These are phyloP conservation scores for Crepidodera aurea DNA, from an alignment of 2,888 invertebrate genomes.

Conservation along the genomic window DNA sequence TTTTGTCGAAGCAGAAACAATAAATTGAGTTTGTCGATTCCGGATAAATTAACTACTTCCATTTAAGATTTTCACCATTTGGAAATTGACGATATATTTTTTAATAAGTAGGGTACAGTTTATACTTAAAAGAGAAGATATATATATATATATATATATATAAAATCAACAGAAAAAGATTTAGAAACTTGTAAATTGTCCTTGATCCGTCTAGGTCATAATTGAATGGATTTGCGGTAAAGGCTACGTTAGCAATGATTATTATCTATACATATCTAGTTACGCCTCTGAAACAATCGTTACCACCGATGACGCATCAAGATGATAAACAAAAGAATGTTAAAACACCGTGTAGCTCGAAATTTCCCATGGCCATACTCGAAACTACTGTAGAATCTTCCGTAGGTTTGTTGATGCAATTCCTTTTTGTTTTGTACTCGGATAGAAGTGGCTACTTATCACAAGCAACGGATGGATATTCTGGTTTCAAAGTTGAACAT, in stretches of 20 bases:
- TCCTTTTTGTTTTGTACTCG: constrained; percentile 33
- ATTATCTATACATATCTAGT: constrained; percentile 23
- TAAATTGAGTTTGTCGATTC: no score
- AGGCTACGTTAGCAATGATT: constrained; percentile 3
- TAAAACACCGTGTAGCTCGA: constrained; percentile 52
- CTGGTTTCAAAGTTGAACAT: background rate
- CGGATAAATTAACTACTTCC: no score
- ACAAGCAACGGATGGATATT: background rate
- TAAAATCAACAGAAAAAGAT: no score
- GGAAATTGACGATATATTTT: no score
- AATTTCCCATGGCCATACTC: constrained; percentile 55
- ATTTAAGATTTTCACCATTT: no score
- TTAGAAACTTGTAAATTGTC: no score
- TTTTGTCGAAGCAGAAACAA: no score
- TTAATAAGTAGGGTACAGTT: no score
- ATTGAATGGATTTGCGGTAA: constrained; percentile 1
- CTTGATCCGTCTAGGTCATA: background rate
- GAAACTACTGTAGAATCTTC: constrained; percentile 33
- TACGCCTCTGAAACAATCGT: constrained; percentile 51
- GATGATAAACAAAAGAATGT: constrained; percentile 57
- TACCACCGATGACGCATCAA: constrained; percentile 60
- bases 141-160: no score
- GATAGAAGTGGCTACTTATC: constrained; percentile 25
- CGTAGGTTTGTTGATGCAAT: constrained; percentile 32
- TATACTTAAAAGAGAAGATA: no score